Base-by-base conservation (phyloP, 64 coral and sea anemone genomes). In the Montipora capricornis region DNA sequence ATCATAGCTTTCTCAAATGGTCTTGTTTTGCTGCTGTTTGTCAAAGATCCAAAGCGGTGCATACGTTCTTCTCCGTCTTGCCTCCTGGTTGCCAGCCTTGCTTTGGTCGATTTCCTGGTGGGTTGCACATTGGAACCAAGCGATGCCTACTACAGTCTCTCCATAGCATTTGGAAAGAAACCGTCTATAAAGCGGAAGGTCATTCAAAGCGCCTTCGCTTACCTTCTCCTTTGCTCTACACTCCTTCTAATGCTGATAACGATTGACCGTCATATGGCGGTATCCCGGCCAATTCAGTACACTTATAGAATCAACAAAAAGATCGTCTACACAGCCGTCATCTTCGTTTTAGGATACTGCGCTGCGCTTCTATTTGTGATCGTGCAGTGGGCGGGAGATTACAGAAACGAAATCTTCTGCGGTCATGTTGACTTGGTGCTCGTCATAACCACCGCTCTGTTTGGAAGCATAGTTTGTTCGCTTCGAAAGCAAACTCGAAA, bases 341-440 rank as follows among this genome's bases (percentile, higher is more conserved):
- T 50, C 4, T 82, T 49, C 20, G 80, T 97, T n/a, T 94, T 81
- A 67, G 26, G 81, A 8, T 97, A 97, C 58, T 97, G 95, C 67
- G 55, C 89, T 11, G 17, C 26, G 2, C 88, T 94, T 13, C 73
- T 97, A 24, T 71, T 79, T 17, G 74, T 20, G 6, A 69, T 97
- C 9, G 48, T 90, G 60, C 53, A 55, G 74, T 13, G 92, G 88
- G 24, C 80, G 79, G 60, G 44, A 84, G 16, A 81, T 66, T 55
- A 80, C 26, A 90, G 92, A n/a, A 97, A 94, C 82, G 87, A 91
- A 50, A 80, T 96, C 17, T 96, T 94, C 57, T 97, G 95, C 74
- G 59, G 94, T 61, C 95, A 94, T 60, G 58, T 97, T 10, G 95
- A 97, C 75, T 6, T 94, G 19, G 76, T 73, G 5, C 10, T 97